Percentiles rank a stretch among this genome's conserved stretches.
Conservation (phyloP, 2,113 vertebrate species). For the Daubentonia madagascariensis region DNA sequence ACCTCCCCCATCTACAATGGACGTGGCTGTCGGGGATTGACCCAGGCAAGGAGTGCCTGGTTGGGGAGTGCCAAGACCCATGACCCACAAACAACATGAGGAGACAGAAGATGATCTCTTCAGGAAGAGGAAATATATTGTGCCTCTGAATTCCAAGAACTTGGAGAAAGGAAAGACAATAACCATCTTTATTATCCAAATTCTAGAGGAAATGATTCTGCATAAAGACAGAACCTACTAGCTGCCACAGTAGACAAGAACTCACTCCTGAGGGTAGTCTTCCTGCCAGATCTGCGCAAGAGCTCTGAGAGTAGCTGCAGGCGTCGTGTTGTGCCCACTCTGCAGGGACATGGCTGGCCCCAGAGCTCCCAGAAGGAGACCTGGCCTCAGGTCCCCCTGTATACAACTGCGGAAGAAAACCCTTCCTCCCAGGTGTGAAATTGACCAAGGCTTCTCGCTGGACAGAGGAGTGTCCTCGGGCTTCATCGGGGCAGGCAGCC, state of each 20-base stretch:
- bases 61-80: too few species aligned
- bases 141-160: background rate
- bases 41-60: background rate
- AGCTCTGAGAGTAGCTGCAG: background rate
- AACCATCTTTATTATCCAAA: constrained; percentile 62
- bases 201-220: background rate
- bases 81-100: background rate
- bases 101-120: background rate
- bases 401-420: background rate
- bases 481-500: constrained; percentile 85
- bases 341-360: background rate
- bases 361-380: background rate
- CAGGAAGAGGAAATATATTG: background rate
- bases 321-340: background rate
- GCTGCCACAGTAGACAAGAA: background rate
- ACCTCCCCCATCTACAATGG: background rate
- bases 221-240: background rate
- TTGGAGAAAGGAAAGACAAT: background rate
- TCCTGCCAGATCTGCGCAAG: background rate
- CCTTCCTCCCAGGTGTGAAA: background rate
- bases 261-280: background rate
- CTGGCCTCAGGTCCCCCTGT: background rate
- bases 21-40: background rate
- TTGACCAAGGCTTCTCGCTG: background rate
- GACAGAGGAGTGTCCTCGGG: background rate